These are phyloP conservation scores for Rhamnusium bicolor DNA, from an alignment of 2,888 invertebrate genomes.

Conservation along the genomic window DNA sequence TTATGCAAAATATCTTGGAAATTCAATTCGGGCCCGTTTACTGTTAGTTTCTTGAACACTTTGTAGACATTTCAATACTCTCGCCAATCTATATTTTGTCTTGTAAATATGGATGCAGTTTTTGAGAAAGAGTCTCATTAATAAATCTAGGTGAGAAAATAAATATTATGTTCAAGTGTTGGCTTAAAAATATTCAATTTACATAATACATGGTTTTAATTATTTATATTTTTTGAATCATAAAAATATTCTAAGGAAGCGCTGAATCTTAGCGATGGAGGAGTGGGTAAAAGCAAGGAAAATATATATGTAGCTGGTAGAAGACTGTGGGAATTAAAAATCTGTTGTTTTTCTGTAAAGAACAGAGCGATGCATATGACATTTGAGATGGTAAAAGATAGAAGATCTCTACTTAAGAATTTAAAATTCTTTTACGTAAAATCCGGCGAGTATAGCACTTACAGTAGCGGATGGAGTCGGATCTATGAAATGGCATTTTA, in stretches of 20 bases:
- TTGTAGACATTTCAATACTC: too few relatives aligned
- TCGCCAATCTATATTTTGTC: too few relatives aligned
- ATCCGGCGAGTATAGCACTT: slow-evolving; percentile 71
- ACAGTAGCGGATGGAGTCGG: slow-evolving; percentile 66
- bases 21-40: too few relatives aligned
- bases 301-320: slow-evolving; percentile 70
- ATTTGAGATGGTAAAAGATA: slow-evolving; percentile 48
- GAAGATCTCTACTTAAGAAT: slow-evolving; percentile 68
- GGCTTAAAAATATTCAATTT: too few relatives aligned
- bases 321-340: slow-evolving; percentile 73
- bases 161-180: too few relatives aligned
- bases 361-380: slow-evolving; percentile 50
- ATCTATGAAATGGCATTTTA: slow-evolving; percentile 73
- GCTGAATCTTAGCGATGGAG: slow-evolving; percentile 34
- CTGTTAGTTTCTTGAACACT: too few relatives aligned
- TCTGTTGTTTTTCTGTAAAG: slow-evolving; percentile 70
- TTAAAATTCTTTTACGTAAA: slow-evolving; percentile 72
- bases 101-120: too few relatives aligned
- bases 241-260: background rate
- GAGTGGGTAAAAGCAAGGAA: slow-evolving; percentile 66
- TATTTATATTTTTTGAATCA: background rate
- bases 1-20: too few relatives aligned
- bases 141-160: too few relatives aligned
- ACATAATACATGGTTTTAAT: background rate
- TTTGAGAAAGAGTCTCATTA: too few relatives aligned